phyloP scores from a whole-genome alignment of 64 coral and sea anemone genomes.

The Astreopora myriophthalma region DNA sequence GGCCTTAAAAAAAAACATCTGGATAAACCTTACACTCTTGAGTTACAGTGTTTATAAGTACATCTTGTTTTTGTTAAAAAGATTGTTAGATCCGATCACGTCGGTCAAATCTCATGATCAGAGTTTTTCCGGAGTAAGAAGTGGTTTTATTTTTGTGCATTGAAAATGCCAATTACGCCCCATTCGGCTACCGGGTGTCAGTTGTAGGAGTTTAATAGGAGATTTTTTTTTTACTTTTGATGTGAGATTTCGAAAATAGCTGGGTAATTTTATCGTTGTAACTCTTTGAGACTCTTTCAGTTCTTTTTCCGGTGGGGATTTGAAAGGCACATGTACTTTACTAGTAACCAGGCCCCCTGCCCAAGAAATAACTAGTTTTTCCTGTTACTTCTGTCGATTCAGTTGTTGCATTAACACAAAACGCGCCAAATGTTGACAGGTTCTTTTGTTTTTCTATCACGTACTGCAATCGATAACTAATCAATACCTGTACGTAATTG shows the following conservation, averaged over 20 bases:
- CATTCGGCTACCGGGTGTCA: too few species aligned
- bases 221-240: too few species aligned
- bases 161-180: too few species aligned
- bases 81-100: not conserved
- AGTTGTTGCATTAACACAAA: conserved; percentile 32
- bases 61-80: not conserved
- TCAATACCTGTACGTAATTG: conserved; percentile 23
- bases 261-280: not conserved
- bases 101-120: too few species aligned
- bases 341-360: not conserved
- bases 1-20: not conserved
- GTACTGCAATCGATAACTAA: conserved; percentile 30
- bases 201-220: too few species aligned
- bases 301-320: not conserved
- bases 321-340: not conserved
- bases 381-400: not conserved
- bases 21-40: not conserved
- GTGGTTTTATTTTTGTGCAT: too few species aligned
- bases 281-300: not conserved
- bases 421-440: conserved; percentile 14
- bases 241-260: not conserved
- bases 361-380: not conserved
- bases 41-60: too few species aligned
- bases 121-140: too few species aligned
- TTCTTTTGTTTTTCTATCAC: conserved; percentile 35